phyloP scores from a whole-genome alignment of 2,797 vertebrate species.

The Micropoecilia bifurca region DNA sequence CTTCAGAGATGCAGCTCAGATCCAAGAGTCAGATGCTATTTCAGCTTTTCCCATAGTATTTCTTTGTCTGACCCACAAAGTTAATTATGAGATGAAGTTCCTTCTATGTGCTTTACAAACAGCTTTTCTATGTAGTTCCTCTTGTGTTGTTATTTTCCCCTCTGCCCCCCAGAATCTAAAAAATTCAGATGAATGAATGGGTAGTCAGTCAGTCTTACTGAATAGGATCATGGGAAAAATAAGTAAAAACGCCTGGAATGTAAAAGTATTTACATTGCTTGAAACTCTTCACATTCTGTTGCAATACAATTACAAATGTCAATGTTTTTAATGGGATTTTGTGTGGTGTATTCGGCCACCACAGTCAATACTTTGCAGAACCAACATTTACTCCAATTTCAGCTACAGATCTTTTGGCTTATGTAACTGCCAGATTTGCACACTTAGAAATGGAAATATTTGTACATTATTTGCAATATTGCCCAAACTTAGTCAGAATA shows the following conservation, averaged over 20 bases:
- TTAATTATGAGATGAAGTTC: slow-evolving; percentile 71
- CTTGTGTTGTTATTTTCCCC: slow-evolving; percentile 56
- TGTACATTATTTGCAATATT: background rate
- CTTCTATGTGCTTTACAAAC: slow-evolving; percentile 72
- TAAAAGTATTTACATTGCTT: background rate
- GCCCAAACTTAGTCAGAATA: background rate
- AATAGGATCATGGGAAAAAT: slow-evolving; percentile 34
- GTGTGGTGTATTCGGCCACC: background rate
- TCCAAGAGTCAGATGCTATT: slow-evolving; percentile 70
- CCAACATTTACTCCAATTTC: background rate
- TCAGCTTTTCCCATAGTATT: slow-evolving; percentile 67
- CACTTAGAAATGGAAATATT: background rate
- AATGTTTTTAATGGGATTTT: background rate
- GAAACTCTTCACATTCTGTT: background rate
- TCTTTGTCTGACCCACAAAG: slow-evolving; percentile 64
- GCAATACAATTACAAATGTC: background rate
- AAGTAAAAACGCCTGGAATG: slow-evolving; percentile 4
- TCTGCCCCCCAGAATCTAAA: slow-evolving; percentile 18
- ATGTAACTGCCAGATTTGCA: background rate
- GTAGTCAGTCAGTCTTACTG: slow-evolving; percentile 58
- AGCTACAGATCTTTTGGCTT: background rate
- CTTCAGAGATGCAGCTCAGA: slow-evolving; percentile 62
- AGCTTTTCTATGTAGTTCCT: slow-evolving; percentile 67
- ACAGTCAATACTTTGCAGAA: background rate
- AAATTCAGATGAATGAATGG: slow-evolving; percentile 60